Base-by-base conservation (phyloP, 2,888 invertebrate genomes). In the Temnothorax ravouxi region DNA sequence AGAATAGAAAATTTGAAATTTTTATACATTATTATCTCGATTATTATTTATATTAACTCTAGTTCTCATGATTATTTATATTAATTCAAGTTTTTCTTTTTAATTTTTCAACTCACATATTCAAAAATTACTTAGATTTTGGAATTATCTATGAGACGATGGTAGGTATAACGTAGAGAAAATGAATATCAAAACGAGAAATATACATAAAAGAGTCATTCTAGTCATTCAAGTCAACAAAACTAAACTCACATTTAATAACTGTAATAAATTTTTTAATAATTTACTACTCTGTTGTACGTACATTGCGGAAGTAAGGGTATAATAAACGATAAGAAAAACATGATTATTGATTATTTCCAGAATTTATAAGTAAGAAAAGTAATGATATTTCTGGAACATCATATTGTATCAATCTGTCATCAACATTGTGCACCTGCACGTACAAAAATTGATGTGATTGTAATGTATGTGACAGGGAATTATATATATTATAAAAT, bases 401-500 rank as follows among this genome's bases (percentile, higher is more conserved):
- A 38, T 4, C 8, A 21, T 54, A 54, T 41, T 56, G 25, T 72
- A 59, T 8, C 25, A 38, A 41, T 59, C 41, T 41, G 38, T 72
- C 18, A 25, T 29, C 25, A 66, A 59, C 18, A 59, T 50, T 9
- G 34, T 74, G 61, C 34, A 47, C 34, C 59, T 79, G 50, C 34
- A 18, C 13, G 44, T 69, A 79, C 79, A 81, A 81, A 80, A 69
- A 71, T 54, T 41, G 44, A 75, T 64, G 44, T 44, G 15, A 47
- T 74, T n/a, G n/a, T 41, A 1, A 15, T 47, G 18, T 29, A 11
- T 50, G 11, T 5, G 18, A 18, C 1, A 62, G 34, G 59, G 38
- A 72, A 41, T 21, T 54, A n/a, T n/a, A n/a, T n/a, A n/a, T n/a
- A 54, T 47, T 64, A 29, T 76, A 62, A 80, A 72, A 56, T 29